Conservation (phyloP, 2,113 vertebrate species). For the Strix aluco region DNA sequence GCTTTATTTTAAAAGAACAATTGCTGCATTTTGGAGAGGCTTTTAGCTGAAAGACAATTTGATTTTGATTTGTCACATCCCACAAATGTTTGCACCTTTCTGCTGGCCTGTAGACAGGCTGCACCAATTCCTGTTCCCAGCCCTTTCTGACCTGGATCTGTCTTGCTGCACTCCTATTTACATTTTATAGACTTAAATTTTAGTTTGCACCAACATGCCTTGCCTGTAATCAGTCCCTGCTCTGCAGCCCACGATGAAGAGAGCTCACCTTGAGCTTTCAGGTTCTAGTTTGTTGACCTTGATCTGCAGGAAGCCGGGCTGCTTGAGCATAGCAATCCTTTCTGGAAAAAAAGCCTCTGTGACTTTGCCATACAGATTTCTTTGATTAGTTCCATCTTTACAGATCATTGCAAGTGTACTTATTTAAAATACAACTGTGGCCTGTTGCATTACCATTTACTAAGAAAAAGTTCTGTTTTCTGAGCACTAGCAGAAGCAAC, state of each 20-base stretch:
- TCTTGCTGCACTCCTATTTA: not conserved
- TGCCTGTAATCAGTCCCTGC: not conserved
- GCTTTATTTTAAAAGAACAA: not conserved
- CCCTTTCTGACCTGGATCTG: not conserved
- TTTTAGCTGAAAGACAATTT: not conserved
- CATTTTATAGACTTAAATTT: not conserved
- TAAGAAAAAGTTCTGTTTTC: not conserved
- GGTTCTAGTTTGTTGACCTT: not conserved
- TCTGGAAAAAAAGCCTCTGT: not conserved
- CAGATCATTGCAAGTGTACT: not conserved
- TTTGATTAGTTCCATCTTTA: not conserved
- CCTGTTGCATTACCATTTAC: not conserved
- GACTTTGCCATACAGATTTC: not conserved
- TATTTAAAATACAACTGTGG: not conserved
- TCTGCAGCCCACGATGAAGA: not conserved
- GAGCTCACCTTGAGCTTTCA: not conserved
- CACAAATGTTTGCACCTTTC: not conserved
- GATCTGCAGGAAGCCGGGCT: not conserved
- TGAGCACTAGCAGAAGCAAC: not conserved
- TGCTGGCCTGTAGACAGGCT: not conserved
- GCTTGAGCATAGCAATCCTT: not conserved
- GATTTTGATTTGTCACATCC: slow-evolving; percentile 2
- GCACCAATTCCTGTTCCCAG: not conserved
- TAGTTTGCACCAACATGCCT: not conserved
- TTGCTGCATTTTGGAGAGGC: not conserved